phyloP scores from a whole-genome alignment of 2,797 vertebrate species.

The Siniperca undulata region DNA sequence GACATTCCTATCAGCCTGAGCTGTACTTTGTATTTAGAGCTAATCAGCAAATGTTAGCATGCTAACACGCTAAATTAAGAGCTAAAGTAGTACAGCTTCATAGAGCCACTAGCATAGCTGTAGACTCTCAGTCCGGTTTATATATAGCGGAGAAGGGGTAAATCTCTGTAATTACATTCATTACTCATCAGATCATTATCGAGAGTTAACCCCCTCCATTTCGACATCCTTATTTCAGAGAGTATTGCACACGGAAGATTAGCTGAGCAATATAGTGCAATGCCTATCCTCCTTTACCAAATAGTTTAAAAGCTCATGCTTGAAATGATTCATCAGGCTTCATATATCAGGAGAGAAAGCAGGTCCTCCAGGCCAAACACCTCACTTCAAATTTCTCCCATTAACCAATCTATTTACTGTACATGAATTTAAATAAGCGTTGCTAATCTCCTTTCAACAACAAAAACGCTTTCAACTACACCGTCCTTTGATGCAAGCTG shows the following conservation, averaged over 20 bases:
- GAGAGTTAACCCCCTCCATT: slow-evolving; percentile 19
- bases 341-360: slow-evolving; percentile 15
- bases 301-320: slow-evolving; percentile 22
- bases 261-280: background rate
- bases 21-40: background rate
- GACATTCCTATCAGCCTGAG: background rate
- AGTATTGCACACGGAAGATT: background rate
- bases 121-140: slow-evolving; percentile 1
- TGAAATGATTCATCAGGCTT: slow-evolving; percentile 47
- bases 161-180: background rate
- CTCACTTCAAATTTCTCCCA: slow-evolving; percentile 42
- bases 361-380: slow-evolving; percentile 37
- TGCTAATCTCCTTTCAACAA: slow-evolving; percentile 57
- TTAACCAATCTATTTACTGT: slow-evolving; percentile 44
- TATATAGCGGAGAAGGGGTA: background rate
- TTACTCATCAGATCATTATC: slow-evolving; percentile 20
- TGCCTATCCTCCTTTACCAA: slow-evolving; percentile 7
- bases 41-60: background rate
- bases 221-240: slow-evolving; percentile 7
- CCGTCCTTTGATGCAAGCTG: slow-evolving; percentile 33
- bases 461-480: slow-evolving; percentile 31
- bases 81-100: background rate
- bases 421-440: slow-evolving; percentile 46
- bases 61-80: background rate
- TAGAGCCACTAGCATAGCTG: background rate